Evolutionary conservation across 2,888 invertebrate genomes (phyloP), one percentile per base, ranked within the genome.

Genomic region (Drosophila formosana): DNA sequence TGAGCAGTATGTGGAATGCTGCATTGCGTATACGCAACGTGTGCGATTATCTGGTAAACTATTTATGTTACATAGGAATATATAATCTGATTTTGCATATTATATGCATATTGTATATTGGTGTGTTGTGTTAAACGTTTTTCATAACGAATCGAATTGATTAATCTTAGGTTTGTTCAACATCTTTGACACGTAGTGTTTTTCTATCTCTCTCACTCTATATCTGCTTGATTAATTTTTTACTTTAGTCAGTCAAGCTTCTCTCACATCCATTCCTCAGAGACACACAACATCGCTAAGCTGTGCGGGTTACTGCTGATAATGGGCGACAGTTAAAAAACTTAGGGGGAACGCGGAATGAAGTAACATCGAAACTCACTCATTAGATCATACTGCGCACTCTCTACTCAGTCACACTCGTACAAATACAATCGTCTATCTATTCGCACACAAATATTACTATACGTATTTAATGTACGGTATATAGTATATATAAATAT

Each of bases 311-410:
- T 53, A 18, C 46, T 43, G 50, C 72, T 80, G 82, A 88, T 82
- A 82, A 77, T 72, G 75, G 51, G 60, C 52, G 61, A 55, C 47
- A 55, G 30, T 39, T 47, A 26, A 41, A 46, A 47, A 28, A 11
- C 4, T 23, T 55, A 56, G 32, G 41, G 47, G 28, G n/a, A 52
- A 49, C 8, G 39, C 62, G 57, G 46, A 82, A 70, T 79, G 74
- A 79, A 81, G 70, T 71, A 82, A 82, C 66, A 58, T 74, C 71
- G 65, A 55, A 72, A 68, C 63, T 66, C 56, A 64, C 77, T 66
- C 78, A 83, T 83, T 88, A 83, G 89, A 83, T 83, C 82, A 83
- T 88, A 83, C 71, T 49, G 39, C 52, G 47, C 64, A 47, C 80
- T 77, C 66, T 58, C 51, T 37, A 23, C 70, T 3, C 67, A 60